Evolutionary conservation across 2,797 vertebrate species (phyloP).

Genomic region (Scleropages formosus): DNA sequence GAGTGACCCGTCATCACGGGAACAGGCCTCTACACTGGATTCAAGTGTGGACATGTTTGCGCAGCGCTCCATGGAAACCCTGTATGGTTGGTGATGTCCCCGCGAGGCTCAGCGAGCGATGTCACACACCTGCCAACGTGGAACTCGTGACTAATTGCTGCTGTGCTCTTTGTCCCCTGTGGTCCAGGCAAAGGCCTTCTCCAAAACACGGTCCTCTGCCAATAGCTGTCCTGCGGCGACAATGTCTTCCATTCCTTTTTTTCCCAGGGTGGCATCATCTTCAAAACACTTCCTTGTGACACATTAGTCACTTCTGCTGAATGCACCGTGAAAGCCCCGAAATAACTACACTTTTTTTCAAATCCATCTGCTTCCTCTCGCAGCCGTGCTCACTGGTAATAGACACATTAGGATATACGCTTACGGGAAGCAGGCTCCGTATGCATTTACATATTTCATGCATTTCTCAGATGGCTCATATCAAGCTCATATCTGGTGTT

Average conservation of each 20-base stretch:
- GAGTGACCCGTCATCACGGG: too few species aligned
- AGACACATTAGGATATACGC: background rate
- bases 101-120: background rate
- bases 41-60: too few species aligned
- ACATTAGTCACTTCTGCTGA: background rate
- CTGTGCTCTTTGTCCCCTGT: background rate
- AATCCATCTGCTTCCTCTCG: background rate
- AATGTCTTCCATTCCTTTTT: background rate
- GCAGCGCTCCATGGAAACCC: background rate
- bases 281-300: background rate
- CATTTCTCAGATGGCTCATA: background rate
- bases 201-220: background rate
- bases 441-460: conserved; percentile 13
- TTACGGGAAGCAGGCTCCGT: background rate
- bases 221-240: background rate
- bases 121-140: background rate
- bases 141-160: background rate
- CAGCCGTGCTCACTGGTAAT: background rate
- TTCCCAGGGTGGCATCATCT: conserved; percentile 11
- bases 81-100: background rate
- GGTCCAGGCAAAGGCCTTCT: background rate
- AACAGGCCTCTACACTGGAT: too few species aligned
- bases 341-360: conserved; percentile 8
- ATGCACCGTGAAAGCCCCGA: conserved; percentile 4
- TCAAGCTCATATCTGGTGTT: background rate